A percentile compares a stretch with the other conserved stretches of the same genome.
phyloP scores from a whole-genome alignment of 1,140 invertebrate genomes.

The Trichomalopsis sarcophagae region DNA sequence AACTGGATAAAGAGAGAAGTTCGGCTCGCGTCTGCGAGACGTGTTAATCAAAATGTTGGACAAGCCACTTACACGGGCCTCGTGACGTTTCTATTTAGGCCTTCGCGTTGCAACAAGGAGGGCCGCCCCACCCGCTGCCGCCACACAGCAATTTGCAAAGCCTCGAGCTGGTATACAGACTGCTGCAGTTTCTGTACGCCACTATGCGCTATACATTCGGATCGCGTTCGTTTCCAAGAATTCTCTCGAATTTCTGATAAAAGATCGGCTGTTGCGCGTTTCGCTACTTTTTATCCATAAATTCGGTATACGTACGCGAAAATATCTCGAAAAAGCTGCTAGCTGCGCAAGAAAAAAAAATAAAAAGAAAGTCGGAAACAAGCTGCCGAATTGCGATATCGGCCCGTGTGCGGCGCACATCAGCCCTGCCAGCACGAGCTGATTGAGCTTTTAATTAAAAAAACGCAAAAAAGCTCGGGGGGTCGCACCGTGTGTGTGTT shows the following conservation, averaged over 20 bases:
- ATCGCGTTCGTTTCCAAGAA: no score
- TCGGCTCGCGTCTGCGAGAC: slow-evolving; percentile 63
- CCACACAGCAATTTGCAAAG: background rate
- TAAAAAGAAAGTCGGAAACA: background rate
- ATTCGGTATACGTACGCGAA: no score
- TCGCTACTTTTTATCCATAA: no score
- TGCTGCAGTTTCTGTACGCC: background rate
- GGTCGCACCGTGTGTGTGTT: background rate
- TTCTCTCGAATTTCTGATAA: no score
- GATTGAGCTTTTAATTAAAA: slow-evolving; percentile 32
- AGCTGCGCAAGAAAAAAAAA: no score
- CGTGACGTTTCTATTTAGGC: slow-evolving; percentile 75
- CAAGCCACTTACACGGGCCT: slow-evolving; percentile 74
- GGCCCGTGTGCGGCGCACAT: background rate
- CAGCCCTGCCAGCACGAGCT: background rate
- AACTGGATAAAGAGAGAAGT: slow-evolving; percentile 19
- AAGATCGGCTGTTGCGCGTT: no score
- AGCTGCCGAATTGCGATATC: background rate
- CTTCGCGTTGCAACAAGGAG: slow-evolving; percentile 12
- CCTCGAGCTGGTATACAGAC: background rate
- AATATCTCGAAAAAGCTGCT: no score
- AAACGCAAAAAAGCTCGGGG: slow-evolving; percentile 11
- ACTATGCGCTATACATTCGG: no score
- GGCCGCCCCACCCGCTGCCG: background rate
- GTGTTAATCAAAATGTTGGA: slow-evolving; percentile 77